Evolutionary conservation across 2,797 vertebrate species (phyloP), one percentile per base, ranked within the genome.

Genomic region (Spinibarbus caldwelli): DNA sequence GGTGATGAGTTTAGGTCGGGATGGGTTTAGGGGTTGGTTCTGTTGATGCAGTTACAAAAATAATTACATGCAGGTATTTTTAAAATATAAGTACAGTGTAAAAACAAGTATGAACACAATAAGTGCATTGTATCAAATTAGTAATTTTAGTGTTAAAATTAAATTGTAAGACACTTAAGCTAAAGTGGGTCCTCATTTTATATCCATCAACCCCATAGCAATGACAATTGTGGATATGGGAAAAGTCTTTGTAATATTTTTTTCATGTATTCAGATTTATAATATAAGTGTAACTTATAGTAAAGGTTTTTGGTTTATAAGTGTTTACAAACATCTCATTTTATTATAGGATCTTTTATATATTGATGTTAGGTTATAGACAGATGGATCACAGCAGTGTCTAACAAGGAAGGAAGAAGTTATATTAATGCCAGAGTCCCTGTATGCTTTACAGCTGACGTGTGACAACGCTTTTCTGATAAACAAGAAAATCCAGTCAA

Each of bases 371-470:
- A 38, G 23, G 23, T 67, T 68, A 70, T 67, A 68, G 45, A 26
- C 79, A 54, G 45, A 80, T 70, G 45, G 79, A 49, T 80, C 78
- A n/a, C 43, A 49, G 43, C 62, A 49, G 62, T 62, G 76, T 36
- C 43, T 75, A 62, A 75, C 31, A 5, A 49, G 57, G 31, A 47
- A 67, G 59, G 21, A 45, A 59, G 26, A 77, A 38, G n/a, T 23
- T 23, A 12, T 64, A 19, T 29, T 31, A 64, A 49, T 21, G 29
- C 43, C 43, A 38, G 71, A 47, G 41, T 76, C 43, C 31, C 41
- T 52, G 26, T 67, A 62, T 52, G 76, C 43, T 75, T 71, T 34
- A 26, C 73, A 77, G 80, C 67, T 68, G 59, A 43, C 21, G 75
- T 23, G 45, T 75, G 76, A 75, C 80, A 47, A 6, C 31, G 78